Base-by-base conservation (phyloP, 2,888 invertebrate genomes). In the Apomyelois bistriatella region DNA sequence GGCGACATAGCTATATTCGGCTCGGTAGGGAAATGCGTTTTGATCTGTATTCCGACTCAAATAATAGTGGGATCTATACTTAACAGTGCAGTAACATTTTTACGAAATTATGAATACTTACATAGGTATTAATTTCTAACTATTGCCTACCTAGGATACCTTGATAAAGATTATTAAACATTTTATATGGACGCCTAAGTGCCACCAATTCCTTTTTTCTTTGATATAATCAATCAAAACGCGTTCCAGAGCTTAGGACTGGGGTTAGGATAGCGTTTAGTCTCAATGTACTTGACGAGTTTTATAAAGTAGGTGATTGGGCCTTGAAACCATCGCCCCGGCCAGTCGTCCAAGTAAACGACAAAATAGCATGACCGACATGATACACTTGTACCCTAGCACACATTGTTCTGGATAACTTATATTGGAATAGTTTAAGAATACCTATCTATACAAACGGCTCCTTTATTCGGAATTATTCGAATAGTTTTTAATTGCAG, bases 371-470 rank as follows among this genome's bases (percentile, higher is more conserved):
- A 51, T 53, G 54, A 53, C 54, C 8, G 42, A 17, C 48, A 36
- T 16, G 28, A 40, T 48, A 37, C 61, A 22, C 65, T 68, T 60
- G 60, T 61, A 64, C 68, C 68, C 66, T 68, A 64, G 64, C 69
- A 56, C 72, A 72, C 87, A 88, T 72, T 87, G 88, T 90, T 90
- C 90, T 90, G 90, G 89, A 90, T 90, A 89, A 89, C 90, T 90
- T 90, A 90, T 88, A 72, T 69, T 74, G 75, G 74, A 74, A 76
- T 81, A 79, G 79, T 79, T 74, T 83, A 83, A 77, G 76, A 70
- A 69, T 79, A 15, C 32, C 22, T 15, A 46, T 9, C 46, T 46
- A 70, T 76, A 74, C 65, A 66, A 66, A 66, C 60, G 61, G 63
- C 60, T 60, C 62, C 61, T 58, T 59, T 65, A 56, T 59, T 61